Evolutionary conservation across 2,888 invertebrate genomes (phyloP).

Genomic region (Lumbricus terrestris): DNA sequence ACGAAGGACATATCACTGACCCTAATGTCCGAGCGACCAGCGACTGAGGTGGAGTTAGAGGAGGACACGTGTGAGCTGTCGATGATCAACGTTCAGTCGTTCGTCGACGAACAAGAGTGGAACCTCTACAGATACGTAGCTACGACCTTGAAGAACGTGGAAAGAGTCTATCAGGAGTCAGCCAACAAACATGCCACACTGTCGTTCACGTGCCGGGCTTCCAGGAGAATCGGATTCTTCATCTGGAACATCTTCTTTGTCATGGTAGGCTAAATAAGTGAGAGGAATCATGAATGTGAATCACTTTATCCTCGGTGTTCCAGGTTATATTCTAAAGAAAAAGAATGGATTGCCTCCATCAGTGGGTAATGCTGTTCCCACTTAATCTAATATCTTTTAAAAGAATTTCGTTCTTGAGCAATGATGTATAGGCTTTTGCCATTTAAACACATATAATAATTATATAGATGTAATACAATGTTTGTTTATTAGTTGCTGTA

Average conservation of each 20-base stretch:
- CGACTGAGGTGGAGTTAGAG: constrained; percentile 49
- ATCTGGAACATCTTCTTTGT: constrained; percentile 59
- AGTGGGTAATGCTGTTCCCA: too few relatives aligned
- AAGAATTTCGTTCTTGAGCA: too few relatives aligned
- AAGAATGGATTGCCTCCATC: background rate
- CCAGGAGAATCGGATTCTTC: constrained; percentile 56
- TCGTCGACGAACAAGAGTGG: constrained; percentile 57
- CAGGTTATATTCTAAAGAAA: background rate
- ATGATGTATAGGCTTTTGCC: too few relatives aligned
- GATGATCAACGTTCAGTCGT: constrained; percentile 52
- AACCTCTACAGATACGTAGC: constrained; percentile 54
- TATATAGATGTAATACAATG: too few relatives aligned
- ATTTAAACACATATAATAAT: too few relatives aligned
- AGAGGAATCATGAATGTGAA: background rate
- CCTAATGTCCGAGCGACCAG: constrained; percentile 51
- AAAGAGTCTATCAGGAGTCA: constrained; percentile 54
- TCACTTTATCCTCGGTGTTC: background rate
- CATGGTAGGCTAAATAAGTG: constrained; percentile 46
- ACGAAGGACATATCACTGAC: constrained; percentile 53
- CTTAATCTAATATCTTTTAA: too few relatives aligned
- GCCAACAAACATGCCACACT: constrained; percentile 52
- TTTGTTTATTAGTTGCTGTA: too few relatives aligned
- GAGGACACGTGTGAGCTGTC: constrained; percentile 52
- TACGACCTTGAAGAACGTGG: constrained; percentile 51
- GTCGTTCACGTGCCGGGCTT: constrained; percentile 55